Base-by-base conservation (phyloP, 2,888 invertebrate genomes). In the Hyppa rectilinea region DNA sequence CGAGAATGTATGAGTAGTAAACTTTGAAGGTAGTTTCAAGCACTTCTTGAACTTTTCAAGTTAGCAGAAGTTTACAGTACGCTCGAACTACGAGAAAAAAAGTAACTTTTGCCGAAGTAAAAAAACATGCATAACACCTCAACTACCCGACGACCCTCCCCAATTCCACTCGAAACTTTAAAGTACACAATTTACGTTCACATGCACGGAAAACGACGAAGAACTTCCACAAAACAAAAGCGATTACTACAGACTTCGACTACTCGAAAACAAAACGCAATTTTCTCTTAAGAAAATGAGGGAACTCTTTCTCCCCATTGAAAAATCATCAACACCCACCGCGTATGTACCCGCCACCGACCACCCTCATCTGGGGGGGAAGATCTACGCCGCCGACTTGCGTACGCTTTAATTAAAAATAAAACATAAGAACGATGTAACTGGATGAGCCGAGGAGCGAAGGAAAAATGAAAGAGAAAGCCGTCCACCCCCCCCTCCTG, bases 361-460 rank as follows among this genome's bases (percentile, higher is more conserved):
- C 89, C 89, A 81, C 85, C 87, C 88, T 78, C 80, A 67, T 77
- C 80, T 69, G 78, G 91, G 91, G 92, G 90, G 92, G 88, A 94
- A 95, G 95, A 95, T 94, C 95, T 95, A 95, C 95, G 94, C 95
- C 92, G 94, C 90, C 95, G 94, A 95, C 95, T 96, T 96, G 96
- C 96, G 96, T 96, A 96, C 95, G 96, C 95, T 96, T 96, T 96
- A 96, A 96, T 96, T 96, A 96, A 96, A 96, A 96, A 96, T 96
- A 96, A 96, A 96, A 96, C 96, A 96, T 96, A 96, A 96, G 96
- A 96, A 96, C 95, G 95, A 95, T 96, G 96, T 96, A 96, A 96
- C 96, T 96, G 96, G 96, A 96, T 96, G 96, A 96, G 96, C 95
- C 93, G 95, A 95, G 94, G 95, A 95, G 95, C 93, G 95, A 95